Percentiles rank a stretch among this genome's conserved stretches.
phyloP scores from a whole-genome alignment of 2,888 invertebrate genomes.

The Cerastoderma edule region DNA sequence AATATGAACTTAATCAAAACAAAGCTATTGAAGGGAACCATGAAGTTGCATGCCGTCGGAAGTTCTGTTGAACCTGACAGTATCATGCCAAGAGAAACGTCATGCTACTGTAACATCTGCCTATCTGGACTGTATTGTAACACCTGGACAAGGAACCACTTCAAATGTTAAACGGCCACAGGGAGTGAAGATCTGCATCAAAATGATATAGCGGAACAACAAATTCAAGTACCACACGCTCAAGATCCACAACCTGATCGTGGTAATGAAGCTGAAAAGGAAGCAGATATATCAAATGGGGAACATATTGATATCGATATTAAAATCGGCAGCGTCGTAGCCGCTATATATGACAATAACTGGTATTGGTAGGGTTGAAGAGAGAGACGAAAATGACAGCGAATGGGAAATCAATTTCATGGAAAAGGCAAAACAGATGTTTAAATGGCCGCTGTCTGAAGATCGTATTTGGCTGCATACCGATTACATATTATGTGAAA shows the following conservation, averaged over 20 bases:
- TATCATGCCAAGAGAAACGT: conserved; percentile 19
- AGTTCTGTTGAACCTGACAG: neutral
- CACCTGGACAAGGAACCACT: neutral
- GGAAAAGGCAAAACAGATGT: no score
- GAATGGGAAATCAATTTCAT: no score
- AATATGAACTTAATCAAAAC: neutral
- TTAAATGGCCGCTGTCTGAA: no score
- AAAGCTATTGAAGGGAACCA: conserved; percentile 13
- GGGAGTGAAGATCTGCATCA: no score
- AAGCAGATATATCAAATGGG: neutral
- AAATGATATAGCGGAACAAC: no score
- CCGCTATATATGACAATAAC: conserved; percentile 16
- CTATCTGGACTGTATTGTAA: neutral
- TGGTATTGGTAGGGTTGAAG: no score
- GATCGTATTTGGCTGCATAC: no score
- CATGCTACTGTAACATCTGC: conserved; percentile 26
- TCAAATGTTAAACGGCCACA: no score
- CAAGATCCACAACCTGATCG: no score
- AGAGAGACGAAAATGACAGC: no score
- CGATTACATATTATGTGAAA: no score
- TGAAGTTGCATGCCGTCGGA: conserved; percentile 19
- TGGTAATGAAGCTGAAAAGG: neutral
- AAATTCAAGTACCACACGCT: no score
- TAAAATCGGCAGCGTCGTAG: conserved; percentile 3
- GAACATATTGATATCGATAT: neutral